A percentile compares a stretch with the other conserved stretches of the same genome.
These are phyloP conservation scores for Coranthus polyacanthus DNA, from an alignment of 2,797 vertebrate genomes.

Conservation along the genomic window DNA sequence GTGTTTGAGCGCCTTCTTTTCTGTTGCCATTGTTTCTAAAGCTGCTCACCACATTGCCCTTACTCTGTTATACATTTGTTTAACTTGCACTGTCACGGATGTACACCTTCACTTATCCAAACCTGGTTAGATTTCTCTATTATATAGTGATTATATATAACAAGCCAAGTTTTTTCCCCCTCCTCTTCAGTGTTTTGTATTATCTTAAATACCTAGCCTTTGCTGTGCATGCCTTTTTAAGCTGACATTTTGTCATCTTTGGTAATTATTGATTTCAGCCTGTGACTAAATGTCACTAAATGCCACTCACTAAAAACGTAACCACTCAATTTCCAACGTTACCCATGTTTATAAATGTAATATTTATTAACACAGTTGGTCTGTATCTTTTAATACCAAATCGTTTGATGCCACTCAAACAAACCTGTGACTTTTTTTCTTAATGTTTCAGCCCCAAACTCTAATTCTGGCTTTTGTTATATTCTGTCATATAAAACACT, in stretches of 20 bases:
- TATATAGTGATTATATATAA: slow-evolving; percentile 32
- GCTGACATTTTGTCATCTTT: slow-evolving; percentile 54
- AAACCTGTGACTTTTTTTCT: slow-evolving; percentile 37
- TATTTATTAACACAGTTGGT: slow-evolving; percentile 35
- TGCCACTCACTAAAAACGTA: slow-evolving; percentile 50
- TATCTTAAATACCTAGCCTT: slow-evolving; percentile 47
- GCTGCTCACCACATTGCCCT: slow-evolving; percentile 74
- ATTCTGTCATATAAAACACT: slow-evolving; percentile 16
- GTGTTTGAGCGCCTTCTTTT: slow-evolving; percentile 60
- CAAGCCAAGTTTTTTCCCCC: slow-evolving; percentile 9
- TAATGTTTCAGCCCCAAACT: slow-evolving; percentile 21
- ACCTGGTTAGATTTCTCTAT: slow-evolving; percentile 26
- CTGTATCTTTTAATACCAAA: slow-evolving; percentile 26
- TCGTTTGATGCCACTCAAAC: slow-evolving; percentile 33
- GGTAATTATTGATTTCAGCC: slow-evolving; percentile 52
- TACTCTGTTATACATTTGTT: slow-evolving; percentile 41
- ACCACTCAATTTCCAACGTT: slow-evolving; percentile 60
- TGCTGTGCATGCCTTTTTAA: slow-evolving; percentile 65
- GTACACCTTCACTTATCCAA: slow-evolving; percentile 18
- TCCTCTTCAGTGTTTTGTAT: slow-evolving; percentile 41
- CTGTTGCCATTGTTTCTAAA: slow-evolving; percentile 63
- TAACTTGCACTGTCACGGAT: slow-evolving; percentile 23
- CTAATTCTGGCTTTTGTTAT: slow-evolving; percentile 27
- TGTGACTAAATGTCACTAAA: slow-evolving; percentile 58
- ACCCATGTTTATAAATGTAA: slow-evolving; percentile 21